Conservation (phyloP, 2,888 invertebrate genomes). For the Odontomyia ornata region DNA sequence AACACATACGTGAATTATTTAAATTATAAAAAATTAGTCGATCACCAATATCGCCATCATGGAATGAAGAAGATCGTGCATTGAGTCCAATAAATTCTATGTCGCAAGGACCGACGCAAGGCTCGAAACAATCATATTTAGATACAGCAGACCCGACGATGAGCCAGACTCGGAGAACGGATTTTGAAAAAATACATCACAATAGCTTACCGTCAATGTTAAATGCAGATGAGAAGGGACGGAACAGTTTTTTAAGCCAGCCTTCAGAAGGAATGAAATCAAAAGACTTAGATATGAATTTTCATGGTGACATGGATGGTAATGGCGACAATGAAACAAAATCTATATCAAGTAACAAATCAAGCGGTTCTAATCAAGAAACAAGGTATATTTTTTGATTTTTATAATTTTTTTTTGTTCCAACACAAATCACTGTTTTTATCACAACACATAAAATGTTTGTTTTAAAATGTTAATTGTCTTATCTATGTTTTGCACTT, state of each 20-base stretch:
- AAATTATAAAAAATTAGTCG: slow-evolving; percentile 55
- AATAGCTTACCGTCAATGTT: slow-evolving; percentile 33
- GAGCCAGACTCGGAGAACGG: slow-evolving; percentile 55
- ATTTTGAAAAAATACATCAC: slow-evolving; percentile 39
- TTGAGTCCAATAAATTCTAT: slow-evolving; percentile 59
- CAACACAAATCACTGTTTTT: neutral
- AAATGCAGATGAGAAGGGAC: slow-evolving; percentile 16
- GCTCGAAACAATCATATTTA: slow-evolving; percentile 45
- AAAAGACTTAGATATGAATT: slow-evolving; percentile 26
- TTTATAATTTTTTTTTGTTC: neutral
- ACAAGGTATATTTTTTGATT: slow-evolving; percentile 65
- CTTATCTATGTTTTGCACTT: neutral
- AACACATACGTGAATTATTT: neutral
- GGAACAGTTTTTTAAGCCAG: slow-evolving; percentile 25
- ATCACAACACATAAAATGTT: neutral
- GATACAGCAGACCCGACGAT: slow-evolving; percentile 46
- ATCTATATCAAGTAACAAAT: slow-evolving; percentile 83
- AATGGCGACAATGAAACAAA: slow-evolving; percentile 91
- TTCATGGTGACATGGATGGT: slow-evolving; percentile 78
- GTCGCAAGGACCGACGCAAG: slow-evolving; percentile 46
- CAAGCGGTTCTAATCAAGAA: slow-evolving; percentile 81
- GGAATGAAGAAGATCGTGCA: slow-evolving; percentile 63
- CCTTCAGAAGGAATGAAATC: slow-evolving; percentile 23
- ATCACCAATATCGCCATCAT: slow-evolving; percentile 62
- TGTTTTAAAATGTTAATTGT: neutral